These are phyloP conservation scores for Prostheceraeus crozeri DNA, from an alignment of 2,888 invertebrate species.

Conservation along the genomic window DNA sequence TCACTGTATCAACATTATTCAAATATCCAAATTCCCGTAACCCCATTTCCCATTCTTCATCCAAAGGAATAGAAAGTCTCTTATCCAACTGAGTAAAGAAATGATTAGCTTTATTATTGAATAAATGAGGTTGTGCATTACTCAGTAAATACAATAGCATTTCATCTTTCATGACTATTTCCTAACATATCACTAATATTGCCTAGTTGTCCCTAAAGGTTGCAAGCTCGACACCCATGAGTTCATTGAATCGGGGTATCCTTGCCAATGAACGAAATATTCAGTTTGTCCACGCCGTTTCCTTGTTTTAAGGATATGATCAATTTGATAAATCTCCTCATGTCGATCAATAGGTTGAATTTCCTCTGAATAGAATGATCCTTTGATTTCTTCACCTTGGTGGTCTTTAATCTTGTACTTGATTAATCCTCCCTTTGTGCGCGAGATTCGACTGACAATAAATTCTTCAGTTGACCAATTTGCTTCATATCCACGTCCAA, in stretches of 20 bases:
- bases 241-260: not conserved
- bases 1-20: too few relatives aligned
- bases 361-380: constrained; percentile 37
- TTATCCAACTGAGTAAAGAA: too few relatives aligned
- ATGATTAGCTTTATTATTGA: too few relatives aligned
- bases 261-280: constrained; percentile 22
- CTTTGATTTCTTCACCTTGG: constrained; percentile 36
- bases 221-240: too few relatives aligned
- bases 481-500: constrained; percentile 41
- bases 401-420: constrained; percentile 36
- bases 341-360: constrained; percentile 36
- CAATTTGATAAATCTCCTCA: constrained; percentile 33
- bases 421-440: constrained; percentile 16
- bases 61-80: too few relatives aligned
- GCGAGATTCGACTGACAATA: constrained; percentile 33
- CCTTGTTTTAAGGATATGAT: constrained; percentile 36
- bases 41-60: too few relatives aligned
- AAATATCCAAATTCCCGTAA: too few relatives aligned
- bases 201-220: too few relatives aligned
- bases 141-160: too few relatives aligned
- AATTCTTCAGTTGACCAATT: constrained; percentile 41
- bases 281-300: not conserved
- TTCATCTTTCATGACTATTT: too few relatives aligned
- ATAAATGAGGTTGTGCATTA: too few relatives aligned
- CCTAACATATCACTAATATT: too few relatives aligned